phyloP scores from a whole-genome alignment of 1,140 invertebrate species.

The Whitmania pigra region DNA sequence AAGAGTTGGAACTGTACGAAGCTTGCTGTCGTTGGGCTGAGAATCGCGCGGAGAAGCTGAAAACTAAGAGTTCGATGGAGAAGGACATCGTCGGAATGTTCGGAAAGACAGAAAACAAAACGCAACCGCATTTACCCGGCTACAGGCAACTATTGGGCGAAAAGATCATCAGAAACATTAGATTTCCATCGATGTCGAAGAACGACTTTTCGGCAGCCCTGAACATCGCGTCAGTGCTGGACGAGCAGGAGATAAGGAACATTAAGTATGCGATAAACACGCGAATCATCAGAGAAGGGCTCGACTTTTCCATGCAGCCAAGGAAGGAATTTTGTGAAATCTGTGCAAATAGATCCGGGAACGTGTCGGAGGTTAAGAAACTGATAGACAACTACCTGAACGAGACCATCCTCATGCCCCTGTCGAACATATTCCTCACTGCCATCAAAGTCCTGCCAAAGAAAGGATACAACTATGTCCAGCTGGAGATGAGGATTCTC shows the following conservation, averaged over 20 bases:
- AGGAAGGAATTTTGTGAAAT: neutral
- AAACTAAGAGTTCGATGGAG: neutral
- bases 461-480: neutral
- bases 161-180: neutral
- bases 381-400: neutral
- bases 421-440: neutral
- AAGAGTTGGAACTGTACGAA: neutral
- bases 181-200: neutral
- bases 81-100: neutral
- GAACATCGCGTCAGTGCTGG: neutral
- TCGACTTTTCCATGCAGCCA: neutral
- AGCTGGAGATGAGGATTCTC: neutral
- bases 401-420: neutral
- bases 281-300: neutral
- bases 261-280: neutral
- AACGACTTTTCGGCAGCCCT: neutral
- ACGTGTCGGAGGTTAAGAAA: neutral
- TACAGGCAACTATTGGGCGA: neutral
- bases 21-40: neutral
- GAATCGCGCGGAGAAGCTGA: neutral
- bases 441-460: neutral
- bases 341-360: neutral
- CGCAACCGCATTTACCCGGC: neutral
- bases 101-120: neutral
- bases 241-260: neutral